Evolutionary conservation across 2,797 vertebrate species (phyloP), one percentile per base, ranked within the genome.

Genomic region (Sorex maritimensis): DNA sequence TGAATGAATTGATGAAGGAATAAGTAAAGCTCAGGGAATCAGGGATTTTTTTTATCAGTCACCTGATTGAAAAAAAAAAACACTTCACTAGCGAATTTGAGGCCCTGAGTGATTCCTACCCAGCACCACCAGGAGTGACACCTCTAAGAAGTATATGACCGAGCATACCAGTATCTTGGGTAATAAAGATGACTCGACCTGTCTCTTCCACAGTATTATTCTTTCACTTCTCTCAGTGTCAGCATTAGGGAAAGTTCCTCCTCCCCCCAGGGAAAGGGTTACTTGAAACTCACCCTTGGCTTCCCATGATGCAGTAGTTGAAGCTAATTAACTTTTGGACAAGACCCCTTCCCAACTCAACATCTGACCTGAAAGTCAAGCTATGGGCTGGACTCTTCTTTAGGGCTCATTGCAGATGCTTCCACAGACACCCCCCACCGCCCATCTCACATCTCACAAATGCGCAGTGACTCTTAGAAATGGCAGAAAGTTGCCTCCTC

Each of bases 321-420:
- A 81, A 69, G 74, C 77, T 65, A 92, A 49, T 69, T 92, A 92
- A 49, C 74, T 90, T 78, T 86, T 95, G 94, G 86, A 44, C 81
- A 78, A 41, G 78, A 92, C 44, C 94, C 92, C 84, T 82, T 75
- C 67, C 0, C 17, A 91, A 86, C 91, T 95, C 87, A 52, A 5
- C 0, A 49, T 90, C 94, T 94, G 95, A 97, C 96, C 49, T 14
- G 13, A 2, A 52, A 52, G 49, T 81, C 3, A 96, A 96, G 96
- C 97, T 0, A 0, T 0, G 28, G 93, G 93, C 83, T 3, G 19
- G 86, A 86, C 92, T 86, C 81, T 61, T 81, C 93, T 87, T 83
- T 82, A 71, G 95, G 92, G 94, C 83, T 95, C 86, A 63, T 86
- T 74, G 92, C 78, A 89, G 94, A 89, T 82, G 94, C 87, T 95